phyloP scores from a whole-genome alignment of 1,140 invertebrate species.

The Lepidotrigona ventralis region DNA sequence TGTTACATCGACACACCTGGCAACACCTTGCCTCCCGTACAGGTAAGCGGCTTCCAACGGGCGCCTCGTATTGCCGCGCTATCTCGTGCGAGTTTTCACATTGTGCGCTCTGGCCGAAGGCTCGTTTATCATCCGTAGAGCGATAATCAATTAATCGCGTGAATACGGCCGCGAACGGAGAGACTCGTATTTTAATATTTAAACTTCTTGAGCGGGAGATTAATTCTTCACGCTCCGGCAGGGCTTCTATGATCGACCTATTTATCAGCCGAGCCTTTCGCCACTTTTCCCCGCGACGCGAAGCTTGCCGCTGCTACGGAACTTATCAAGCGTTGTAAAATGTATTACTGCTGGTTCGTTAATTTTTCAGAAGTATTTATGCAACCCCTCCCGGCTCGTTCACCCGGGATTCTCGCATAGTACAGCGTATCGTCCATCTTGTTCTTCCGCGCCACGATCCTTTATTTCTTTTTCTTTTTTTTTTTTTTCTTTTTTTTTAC shows the following conservation, averaged over 20 bases:
- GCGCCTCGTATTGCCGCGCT: background rate
- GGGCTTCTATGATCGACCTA: constrained; percentile 39
- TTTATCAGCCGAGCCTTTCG: constrained; percentile 22
- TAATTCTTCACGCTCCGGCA: constrained; percentile 33
- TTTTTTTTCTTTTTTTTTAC: background rate
- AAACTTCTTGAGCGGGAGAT: constrained; percentile 29
- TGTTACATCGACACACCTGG: constrained; percentile 1
- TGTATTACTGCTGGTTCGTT: constrained; percentile 30
- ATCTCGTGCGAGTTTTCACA: background rate
- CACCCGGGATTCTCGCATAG: background rate
- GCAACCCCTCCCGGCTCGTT: constrained; percentile 20
- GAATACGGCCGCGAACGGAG: background rate
- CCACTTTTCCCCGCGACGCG: background rate
- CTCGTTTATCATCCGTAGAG: constrained; percentile 41
- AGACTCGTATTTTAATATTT: constrained; percentile 37
- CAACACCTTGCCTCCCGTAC: background rate
- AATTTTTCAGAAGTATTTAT: constrained; percentile 48
- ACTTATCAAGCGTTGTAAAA: constrained; percentile 37
- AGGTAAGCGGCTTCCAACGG: background rate
- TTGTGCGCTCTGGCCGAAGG: background rate
- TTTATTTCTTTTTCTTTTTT: background rate
- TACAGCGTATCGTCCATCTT: constrained; percentile 6
- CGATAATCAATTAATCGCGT: constrained; percentile 52
- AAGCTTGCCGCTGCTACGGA: background rate
- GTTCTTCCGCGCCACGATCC: background rate